Percentiles rank a stretch among this genome's conserved stretches.
These are phyloP conservation scores for Helicoverpa assulta DNA, from an alignment of 2,888 invertebrate genomes.

Conservation along the genomic window DNA sequence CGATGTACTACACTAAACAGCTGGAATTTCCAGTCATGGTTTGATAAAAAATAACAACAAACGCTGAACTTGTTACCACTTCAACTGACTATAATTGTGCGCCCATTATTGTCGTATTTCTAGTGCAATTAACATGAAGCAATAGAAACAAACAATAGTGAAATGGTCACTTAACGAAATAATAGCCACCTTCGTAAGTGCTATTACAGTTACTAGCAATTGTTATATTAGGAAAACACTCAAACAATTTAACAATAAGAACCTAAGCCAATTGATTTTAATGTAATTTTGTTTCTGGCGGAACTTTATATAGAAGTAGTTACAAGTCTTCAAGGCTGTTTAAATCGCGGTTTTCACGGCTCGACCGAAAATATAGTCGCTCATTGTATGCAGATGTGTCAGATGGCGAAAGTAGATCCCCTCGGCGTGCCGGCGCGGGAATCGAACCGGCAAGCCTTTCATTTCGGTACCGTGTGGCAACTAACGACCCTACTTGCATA, in stretches of 20 bases:
- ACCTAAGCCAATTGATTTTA: constrained; percentile 49
- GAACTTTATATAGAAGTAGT: constrained; percentile 8
- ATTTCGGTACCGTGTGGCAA: constrained; percentile 67
- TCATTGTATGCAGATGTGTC: constrained; percentile 87
- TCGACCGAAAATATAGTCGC: constrained; percentile 58
- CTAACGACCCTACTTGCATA: constrained; percentile 63
- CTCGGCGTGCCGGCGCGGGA: constrained; percentile 74
- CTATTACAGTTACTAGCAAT: constrained; percentile 42
- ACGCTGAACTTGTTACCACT: not conserved
- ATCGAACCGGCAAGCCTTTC: constrained; percentile 83
- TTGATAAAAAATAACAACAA: not conserved
- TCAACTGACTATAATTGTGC: not conserved
- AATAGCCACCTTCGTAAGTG: constrained; percentile 12
- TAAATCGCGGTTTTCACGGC: constrained; percentile 62
- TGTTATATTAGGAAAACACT: constrained; percentile 45
- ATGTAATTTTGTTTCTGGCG: constrained; percentile 30
- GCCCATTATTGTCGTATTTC: not conserved
- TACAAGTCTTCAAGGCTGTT: not conserved
- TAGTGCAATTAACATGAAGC: not conserved
- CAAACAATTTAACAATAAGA: constrained; percentile 42
- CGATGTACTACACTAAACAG: too few species aligned
- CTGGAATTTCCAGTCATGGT: not conserved
- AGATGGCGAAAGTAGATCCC: constrained; percentile 85
- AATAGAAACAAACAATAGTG: constrained; percentile 24
- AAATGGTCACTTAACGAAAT: constrained; percentile 25